Base-by-base conservation (phyloP, 1,140 invertebrate genomes). In the Neotoxoptera formosana region DNA sequence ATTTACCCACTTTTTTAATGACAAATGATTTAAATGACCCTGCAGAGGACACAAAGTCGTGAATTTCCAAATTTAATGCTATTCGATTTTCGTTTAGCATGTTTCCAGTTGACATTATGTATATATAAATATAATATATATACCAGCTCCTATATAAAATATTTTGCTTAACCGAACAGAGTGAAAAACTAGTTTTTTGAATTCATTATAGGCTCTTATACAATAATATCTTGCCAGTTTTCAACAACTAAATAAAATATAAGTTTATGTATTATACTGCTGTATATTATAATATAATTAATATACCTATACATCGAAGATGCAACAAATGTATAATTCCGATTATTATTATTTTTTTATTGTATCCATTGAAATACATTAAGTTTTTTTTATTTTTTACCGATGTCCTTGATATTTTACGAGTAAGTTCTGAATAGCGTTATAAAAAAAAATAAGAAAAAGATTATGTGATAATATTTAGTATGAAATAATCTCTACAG, bases 111-210 rank as follows among this genome's bases (percentile, higher is more conserved):
- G 51, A 36, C 34, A 89, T 41, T 89, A 53, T 89, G 60, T 76
- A 60, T 30, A 11, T 60, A 60, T 25, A n/a, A n/a, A n/a, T n/a
- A n/a, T n/a, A n/a, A n/a, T n/a, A n/a, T n/a, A n/a, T n/a, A n/a
- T n/a, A n/a, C n/a, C n/a, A n/a, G n/a, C 56, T 30, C 4, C 11
- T 67, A 7, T 20, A 47, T 87, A 48, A 30, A 48, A 88, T 88
- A 88, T 88, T 51, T 87, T n/a, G 86, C 30, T 87, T 25, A 47
- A 20, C n/a, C 17, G 7, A 25, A 56, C 88, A 23, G 21, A 25
- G 34, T 30, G 4, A 56, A 90, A 56, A 90, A 90, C 88, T 56
- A 53, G 88, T 90, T 90, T 90, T 56, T 53, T 53, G 48, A 90
- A 90, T 90, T 56, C 25, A 90, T 90, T 56, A 56, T 45, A 7